phyloP scores from a whole-genome alignment of 2,888 invertebrate genomes.

The Plagiodera versicolora region DNA sequence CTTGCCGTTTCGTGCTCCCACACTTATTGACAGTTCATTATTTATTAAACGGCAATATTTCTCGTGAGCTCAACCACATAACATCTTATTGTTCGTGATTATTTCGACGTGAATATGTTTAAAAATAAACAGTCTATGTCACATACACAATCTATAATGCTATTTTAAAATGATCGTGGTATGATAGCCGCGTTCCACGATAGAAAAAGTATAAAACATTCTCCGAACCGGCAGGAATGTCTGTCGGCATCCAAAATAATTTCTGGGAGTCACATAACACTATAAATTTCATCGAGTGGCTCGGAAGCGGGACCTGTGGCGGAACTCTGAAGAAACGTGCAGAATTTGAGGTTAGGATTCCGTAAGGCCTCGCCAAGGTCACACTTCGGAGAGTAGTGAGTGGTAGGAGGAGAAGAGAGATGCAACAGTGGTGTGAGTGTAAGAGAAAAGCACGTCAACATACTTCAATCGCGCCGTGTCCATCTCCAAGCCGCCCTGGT shows the following conservation, averaged over 20 bases:
- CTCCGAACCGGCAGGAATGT: constrained; percentile 23
- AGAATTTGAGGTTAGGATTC: constrained; percentile 42
- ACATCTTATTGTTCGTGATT: not conserved
- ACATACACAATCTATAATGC: constrained; percentile 5
- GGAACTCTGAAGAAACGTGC: constrained; percentile 41
- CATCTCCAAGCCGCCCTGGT: constrained; percentile 38
- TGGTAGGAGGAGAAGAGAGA: constrained; percentile 22
- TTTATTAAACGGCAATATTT: too few relatives aligned
- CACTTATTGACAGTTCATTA: too few relatives aligned
- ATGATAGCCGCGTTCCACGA: not conserved
- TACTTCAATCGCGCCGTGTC: constrained; percentile 43
- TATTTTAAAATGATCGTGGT: constrained; percentile 12
- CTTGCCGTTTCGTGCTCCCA: too few relatives aligned
- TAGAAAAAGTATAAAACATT: constrained; percentile 1
- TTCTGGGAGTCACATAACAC: constrained; percentile 32
- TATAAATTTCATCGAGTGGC: constrained; percentile 16
- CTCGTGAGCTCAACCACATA: not conserved
- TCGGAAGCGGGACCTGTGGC: constrained; percentile 18
- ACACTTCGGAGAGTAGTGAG: constrained; percentile 19
- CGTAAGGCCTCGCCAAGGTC: constrained; percentile 39
- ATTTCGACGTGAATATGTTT: constrained; percentile 4
- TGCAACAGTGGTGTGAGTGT: constrained; percentile 11
- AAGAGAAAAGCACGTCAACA: constrained; percentile 34
- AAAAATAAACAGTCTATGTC: constrained; percentile 14
- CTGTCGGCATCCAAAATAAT: constrained; percentile 15